Evolutionary conservation across 2,888 invertebrate species (phyloP).

Genomic region (Cantharis lateralis): DNA sequence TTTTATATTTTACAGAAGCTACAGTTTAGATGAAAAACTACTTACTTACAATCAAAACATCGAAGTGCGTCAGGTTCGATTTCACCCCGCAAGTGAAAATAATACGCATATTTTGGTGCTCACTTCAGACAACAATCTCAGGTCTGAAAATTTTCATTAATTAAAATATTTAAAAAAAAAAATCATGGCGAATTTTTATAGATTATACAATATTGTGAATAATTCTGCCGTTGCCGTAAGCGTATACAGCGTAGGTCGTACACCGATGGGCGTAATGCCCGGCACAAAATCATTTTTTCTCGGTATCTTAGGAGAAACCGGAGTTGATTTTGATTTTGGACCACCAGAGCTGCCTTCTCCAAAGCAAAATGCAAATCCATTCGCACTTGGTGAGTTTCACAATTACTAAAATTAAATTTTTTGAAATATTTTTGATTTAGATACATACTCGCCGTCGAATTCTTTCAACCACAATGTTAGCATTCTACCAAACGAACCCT

Average conservation of each 20-base stretch:
- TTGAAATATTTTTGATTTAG: background rate
- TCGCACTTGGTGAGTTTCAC: background rate
- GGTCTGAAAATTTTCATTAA: constrained; percentile 59
- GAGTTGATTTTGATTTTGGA: constrained; percentile 85
- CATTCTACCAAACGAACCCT: background rate
- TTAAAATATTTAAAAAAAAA: too few species aligned
- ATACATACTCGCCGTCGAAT: background rate
- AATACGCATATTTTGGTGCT: constrained; percentile 79
- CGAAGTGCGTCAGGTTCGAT: constrained; percentile 76
- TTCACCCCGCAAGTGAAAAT: constrained; percentile 83
- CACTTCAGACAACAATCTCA: constrained; percentile 84
- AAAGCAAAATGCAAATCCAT: background rate
- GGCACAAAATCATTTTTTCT: constrained; percentile 49
- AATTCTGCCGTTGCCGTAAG: constrained; percentile 40
- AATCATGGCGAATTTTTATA: constrained; percentile 28
- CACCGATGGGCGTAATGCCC: constrained; percentile 49
- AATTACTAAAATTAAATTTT: background rate
- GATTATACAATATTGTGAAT: constrained; percentile 50
- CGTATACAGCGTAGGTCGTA: constrained; percentile 48
- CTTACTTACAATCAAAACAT: constrained; percentile 70
- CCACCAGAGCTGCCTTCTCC: constrained; percentile 54
- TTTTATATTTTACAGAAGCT: constrained; percentile 63
- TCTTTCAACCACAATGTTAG: background rate
- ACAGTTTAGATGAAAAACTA: constrained; percentile 73
- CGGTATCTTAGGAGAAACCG: constrained; percentile 75